phyloP scores from a whole-genome alignment of 2,888 invertebrate genomes.

The Agonopterix heracliana region DNA sequence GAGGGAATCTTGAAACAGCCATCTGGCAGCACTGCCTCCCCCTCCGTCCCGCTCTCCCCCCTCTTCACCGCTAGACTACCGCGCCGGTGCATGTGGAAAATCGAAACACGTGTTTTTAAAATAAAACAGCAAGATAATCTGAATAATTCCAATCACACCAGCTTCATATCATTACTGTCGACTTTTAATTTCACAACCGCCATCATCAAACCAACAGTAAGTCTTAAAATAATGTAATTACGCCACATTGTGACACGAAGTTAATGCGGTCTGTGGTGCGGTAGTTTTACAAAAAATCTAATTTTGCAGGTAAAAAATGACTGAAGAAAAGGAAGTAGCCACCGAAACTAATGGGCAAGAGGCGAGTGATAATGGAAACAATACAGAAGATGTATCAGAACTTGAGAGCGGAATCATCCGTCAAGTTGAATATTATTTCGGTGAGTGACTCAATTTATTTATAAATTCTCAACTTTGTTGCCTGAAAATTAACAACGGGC shows the following conservation, averaged over 20 bases:
- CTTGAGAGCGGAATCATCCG: constrained; percentile 79
- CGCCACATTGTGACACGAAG: too few relatives aligned
- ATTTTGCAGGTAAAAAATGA: constrained; percentile 35
- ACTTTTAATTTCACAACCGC: too few relatives aligned
- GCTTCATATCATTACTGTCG: too few relatives aligned
- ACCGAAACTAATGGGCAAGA: constrained; percentile 45
- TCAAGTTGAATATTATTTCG: constrained; percentile 81
- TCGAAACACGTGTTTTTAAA: constrained; percentile 36
- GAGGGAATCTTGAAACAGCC: too few relatives aligned
- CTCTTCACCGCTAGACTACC: constrained; percentile 1
- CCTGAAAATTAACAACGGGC: not conserved
- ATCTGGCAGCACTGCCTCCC: not conserved
- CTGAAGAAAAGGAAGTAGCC: constrained; percentile 52
- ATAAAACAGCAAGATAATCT: constrained; percentile 2
- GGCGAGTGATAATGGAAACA: constrained; percentile 10
- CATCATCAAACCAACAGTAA: too few relatives aligned
- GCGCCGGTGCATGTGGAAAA: constrained; percentile 31
- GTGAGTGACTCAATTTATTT: constrained; percentile 32
- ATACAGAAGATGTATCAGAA: constrained; percentile 27
- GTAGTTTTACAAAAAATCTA: not conserved
- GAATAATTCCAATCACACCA: too few relatives aligned
- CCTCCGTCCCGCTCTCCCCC: not conserved
- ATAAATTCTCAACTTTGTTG: not conserved
- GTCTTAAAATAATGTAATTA: too few relatives aligned
- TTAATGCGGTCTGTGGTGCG: too few relatives aligned